A percentile compares a stretch with the other conserved stretches of the same genome.
These are phyloP conservation scores for Horisme vitalbata DNA, from an alignment of 2,888 invertebrate species.

Conservation along the genomic window DNA sequence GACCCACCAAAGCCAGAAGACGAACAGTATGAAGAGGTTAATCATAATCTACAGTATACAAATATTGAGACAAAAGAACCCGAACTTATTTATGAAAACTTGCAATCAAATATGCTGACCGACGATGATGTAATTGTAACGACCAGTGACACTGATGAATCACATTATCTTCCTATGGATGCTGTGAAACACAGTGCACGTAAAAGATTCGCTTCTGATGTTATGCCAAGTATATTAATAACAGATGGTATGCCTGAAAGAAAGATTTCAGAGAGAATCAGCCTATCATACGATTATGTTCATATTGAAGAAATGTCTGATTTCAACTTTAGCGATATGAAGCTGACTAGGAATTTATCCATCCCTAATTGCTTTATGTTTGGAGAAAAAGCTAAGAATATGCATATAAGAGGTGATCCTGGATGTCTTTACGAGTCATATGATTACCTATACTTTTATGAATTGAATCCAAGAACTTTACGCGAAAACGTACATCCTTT, in stretches of 20 bases:
- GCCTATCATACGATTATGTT: constrained; percentile 24
- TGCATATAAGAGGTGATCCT: constrained; percentile 53
- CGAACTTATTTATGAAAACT: constrained; percentile 26
- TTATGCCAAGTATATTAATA: not conserved
- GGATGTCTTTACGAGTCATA: constrained; percentile 50
- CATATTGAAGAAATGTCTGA: constrained; percentile 3
- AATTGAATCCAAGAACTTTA: constrained; percentile 45
- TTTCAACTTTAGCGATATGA: constrained; percentile 2
- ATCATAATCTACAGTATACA: not conserved
- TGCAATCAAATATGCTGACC: constrained; percentile 41
- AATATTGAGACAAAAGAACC: not conserved
- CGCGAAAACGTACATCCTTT: constrained; percentile 50
- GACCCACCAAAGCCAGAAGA: not conserved
- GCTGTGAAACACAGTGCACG: constrained; percentile 2
- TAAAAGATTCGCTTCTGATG: constrained; percentile 15
- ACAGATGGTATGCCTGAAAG: constrained; percentile 1
- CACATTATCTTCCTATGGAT: constrained; percentile 9
- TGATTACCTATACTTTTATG: constrained; percentile 53
- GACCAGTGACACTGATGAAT: constrained; percentile 14
- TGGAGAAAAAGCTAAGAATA: constrained; percentile 35
- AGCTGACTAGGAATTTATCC: constrained; percentile 27
- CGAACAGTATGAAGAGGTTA: constrained; percentile 4
- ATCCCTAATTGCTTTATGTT: constrained; percentile 36
- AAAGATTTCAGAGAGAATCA: constrained; percentile 10
- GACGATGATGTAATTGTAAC: constrained; percentile 52